Evolutionary conservation across 2,797 vertebrate species (phyloP), one percentile per base, ranked within the genome.

Genomic region (Pogoniulus pusillus): DNA sequence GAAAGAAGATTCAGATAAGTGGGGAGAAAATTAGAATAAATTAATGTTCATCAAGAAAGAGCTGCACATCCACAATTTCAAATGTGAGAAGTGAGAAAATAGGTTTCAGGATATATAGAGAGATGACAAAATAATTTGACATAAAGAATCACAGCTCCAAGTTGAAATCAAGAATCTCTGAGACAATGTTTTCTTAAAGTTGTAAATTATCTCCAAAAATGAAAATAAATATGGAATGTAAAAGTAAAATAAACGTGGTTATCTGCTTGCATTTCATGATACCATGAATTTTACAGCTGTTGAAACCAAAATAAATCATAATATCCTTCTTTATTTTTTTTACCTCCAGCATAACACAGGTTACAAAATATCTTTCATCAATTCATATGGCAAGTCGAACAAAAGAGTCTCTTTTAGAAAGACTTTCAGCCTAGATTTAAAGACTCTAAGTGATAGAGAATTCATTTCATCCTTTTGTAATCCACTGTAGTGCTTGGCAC

Each of bases 361-460:
- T 62, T 51, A 59, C 8, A 87, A 93, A 85, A 74, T 20, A 24
- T 9, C 1, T 41, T 62, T 69, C 11, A 43, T 55, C 24, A 24
- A 10, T 74, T 79, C 66, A 37, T 85, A 27, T 27, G 15, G 3
- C 27, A 73, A 53, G 19, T 30, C 59, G 19, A 70, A 71, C 6
- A 57, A 57, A 73, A 78, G 6, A 22, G 5, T 30, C 34, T 32
- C 6, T 82, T 89, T 76, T 47, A 39, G n/a, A 73, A 84, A 55
- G 10, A 59, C 58, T 78, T 89, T 69, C 47, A 82, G 20, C 20
- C 26, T 66, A 64, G 10, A 70, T 79, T 79, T 79, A 79, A 89
- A 58, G 57, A 53, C 5, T 79, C 1, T 57, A 68, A 82, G 70
- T 47, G 15, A 64, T 23, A 6, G 24, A 68, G 19, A 82, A 85